These are phyloP conservation scores for Zelleria hepariella DNA, from an alignment of 2,888 invertebrate species.

Conservation along the genomic window DNA sequence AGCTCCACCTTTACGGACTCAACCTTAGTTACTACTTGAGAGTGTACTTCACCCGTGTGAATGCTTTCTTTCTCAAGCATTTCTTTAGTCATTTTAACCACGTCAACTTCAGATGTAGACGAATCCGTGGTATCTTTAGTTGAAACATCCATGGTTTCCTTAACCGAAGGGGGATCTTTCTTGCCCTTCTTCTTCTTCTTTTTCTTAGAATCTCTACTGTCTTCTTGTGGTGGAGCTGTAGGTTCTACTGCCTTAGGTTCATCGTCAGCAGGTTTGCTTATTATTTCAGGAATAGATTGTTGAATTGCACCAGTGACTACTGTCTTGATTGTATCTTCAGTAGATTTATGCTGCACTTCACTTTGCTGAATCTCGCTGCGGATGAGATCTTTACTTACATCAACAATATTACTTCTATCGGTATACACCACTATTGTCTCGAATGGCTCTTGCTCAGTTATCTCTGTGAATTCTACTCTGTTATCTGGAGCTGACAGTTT, in stretches of 20 bases:
- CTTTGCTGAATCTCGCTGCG: conserved; percentile 12
- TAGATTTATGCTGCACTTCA: not conserved
- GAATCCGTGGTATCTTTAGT: conserved; percentile 6
- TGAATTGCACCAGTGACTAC: not conserved
- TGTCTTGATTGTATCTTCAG: not conserved
- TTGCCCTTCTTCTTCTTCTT: conserved; percentile 2
- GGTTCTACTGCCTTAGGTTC: conserved; percentile 15
- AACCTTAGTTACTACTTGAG: not conserved
- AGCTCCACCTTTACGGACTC: not conserved
- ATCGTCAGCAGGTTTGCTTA: conserved; percentile 7
- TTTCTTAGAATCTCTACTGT: not conserved
- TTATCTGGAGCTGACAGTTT: conserved; percentile 19
- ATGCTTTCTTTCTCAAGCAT: conserved; percentile 25
- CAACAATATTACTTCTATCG: conserved; percentile 4
- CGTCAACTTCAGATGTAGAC: conserved; percentile 13
- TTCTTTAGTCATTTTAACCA: conserved; percentile 23
- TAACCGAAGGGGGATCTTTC: not conserved
- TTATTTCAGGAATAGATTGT: not conserved
- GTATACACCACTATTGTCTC: not conserved
- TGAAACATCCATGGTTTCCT: not conserved
- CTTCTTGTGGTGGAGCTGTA: conserved; percentile 8
- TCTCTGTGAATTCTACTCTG: conserved; percentile 7
- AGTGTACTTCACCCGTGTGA: conserved; percentile 8
- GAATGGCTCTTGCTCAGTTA: conserved; percentile 5
- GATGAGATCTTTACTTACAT: conserved; percentile 13